Percentiles rank a stretch among this genome's conserved stretches.
Conservation (phyloP, 1,140 invertebrate genomes). For the Drosophila lacertosa region DNA sequence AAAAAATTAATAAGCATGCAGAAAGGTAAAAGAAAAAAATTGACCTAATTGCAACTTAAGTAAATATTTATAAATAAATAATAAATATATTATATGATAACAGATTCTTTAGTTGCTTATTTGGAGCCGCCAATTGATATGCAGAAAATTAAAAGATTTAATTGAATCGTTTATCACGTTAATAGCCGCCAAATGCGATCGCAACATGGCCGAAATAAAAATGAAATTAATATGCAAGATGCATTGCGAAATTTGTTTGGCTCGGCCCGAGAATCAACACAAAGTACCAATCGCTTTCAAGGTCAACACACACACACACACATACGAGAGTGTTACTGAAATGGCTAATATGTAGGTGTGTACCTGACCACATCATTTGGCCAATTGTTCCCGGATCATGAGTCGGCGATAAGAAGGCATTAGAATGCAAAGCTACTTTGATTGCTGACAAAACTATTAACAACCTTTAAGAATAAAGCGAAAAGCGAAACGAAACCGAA, state of each 20-base stretch:
- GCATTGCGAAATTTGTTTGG: conserved; percentile 49
- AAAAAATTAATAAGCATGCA: too few relatives aligned
- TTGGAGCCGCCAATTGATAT: too few relatives aligned
- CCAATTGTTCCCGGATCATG: conserved; percentile 50
- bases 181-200: conserved; percentile 56
- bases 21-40: too few relatives aligned
- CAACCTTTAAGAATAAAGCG: conserved; percentile 4
- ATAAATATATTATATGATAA: too few relatives aligned
- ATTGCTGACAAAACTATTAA: conserved; percentile 59
- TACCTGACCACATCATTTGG: neutral
- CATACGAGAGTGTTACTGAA: neutral
- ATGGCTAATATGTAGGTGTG: too few relatives aligned
- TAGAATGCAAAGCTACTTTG: conserved; percentile 67
- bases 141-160: too few relatives aligned
- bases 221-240: conserved; percentile 71
- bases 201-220: conserved; percentile 11
- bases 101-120: too few relatives aligned
- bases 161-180: conserved; percentile 57
- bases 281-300: conserved; percentile 55
- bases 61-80: too few relatives aligned
- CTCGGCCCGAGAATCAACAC: conserved; percentile 31
- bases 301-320: conserved; percentile 44
- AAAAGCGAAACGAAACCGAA: conserved; percentile 16
- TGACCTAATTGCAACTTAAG: too few relatives aligned
- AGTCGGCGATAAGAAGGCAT: conserved; percentile 63